Evolutionary conservation across 2,888 invertebrate genomes (phyloP).

Genomic region (Tetrapedia diversipes): DNA sequence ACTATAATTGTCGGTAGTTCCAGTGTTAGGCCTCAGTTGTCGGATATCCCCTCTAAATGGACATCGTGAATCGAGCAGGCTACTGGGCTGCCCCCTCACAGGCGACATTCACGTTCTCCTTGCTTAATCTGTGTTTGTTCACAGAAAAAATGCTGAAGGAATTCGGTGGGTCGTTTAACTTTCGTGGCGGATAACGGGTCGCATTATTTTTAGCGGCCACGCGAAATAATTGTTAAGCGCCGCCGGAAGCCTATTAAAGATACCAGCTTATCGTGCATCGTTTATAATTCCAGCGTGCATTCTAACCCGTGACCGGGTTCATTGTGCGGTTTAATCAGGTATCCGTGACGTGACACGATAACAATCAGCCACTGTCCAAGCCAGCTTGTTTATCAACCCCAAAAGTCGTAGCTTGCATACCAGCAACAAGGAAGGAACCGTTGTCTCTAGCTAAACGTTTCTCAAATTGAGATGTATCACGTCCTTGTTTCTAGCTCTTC

Average conservation of each 20-base stretch:
- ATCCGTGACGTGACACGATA: conserved; percentile 54
- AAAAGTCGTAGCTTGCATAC: no score
- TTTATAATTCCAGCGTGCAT: conserved; percentile 36
- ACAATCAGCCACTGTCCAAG: conserved; percentile 44
- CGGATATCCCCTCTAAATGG: no score
- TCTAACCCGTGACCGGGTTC: conserved; percentile 31
- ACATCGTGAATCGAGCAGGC: no score
- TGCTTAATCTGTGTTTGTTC: no score
- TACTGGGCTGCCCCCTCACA: no score
- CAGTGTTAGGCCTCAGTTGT: no score
- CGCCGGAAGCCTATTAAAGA: conserved; percentile 46
- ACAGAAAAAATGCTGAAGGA: no score
- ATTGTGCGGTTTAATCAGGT: conserved; percentile 59
- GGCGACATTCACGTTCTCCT: no score
- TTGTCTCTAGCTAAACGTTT: neutral
- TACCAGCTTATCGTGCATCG: conserved; percentile 51
- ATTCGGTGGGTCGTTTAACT: no score
- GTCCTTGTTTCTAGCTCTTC: neutral
- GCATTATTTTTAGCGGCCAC: conserved; percentile 20
- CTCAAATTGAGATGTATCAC: neutral
- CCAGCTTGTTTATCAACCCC: conserved; percentile 41
- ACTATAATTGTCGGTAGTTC: no score
- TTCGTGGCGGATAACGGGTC: no score
- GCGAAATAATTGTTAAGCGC: conserved; percentile 42
- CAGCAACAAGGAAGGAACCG: no score